Evolutionary conservation across 2,797 vertebrate genomes (phyloP).

Genomic region (Halcyon badia): DNA sequence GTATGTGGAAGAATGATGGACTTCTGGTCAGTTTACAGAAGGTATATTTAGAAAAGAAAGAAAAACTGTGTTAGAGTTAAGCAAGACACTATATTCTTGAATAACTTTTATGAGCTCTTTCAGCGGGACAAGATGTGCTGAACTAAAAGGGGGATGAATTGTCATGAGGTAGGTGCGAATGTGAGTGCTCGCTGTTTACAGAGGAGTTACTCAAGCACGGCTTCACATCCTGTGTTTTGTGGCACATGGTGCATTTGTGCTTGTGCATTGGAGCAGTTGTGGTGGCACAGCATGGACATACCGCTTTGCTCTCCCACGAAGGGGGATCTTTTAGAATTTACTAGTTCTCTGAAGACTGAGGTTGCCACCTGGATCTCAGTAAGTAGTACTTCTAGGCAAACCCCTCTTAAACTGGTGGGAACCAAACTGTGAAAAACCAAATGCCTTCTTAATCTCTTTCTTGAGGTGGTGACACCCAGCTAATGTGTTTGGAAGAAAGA

Average conservation of each 20-base stretch:
- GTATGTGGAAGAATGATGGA: neutral
- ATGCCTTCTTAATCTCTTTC: neutral
- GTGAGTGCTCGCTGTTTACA: neutral
- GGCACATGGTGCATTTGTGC: fast-evolving
- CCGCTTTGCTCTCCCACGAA: fast-evolving
- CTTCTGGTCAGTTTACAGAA: neutral
- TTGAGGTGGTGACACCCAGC: neutral
- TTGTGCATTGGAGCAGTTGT: neutral
- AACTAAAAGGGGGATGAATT: neutral
- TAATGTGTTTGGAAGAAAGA: neutral
- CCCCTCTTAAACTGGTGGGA: neutral
- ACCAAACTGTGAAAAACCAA: neutral
- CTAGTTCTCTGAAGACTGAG: neutral
- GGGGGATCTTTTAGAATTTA: neutral
- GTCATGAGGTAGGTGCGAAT: fast-evolving
- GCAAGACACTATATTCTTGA: neutral
- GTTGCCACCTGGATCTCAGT: neutral
- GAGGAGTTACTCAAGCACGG: neutral
- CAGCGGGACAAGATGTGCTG: neutral
- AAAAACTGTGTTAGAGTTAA: neutral
- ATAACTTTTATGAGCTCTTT: neutral
- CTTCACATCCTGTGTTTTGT: neutral
- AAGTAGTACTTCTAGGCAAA: neutral
- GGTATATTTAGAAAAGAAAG: neutral
- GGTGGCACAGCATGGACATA: fast-evolving